These are phyloP conservation scores for Lamellibrachia luymesi DNA, from an alignment of 1,140 invertebrate genomes.

Conservation along the genomic window DNA sequence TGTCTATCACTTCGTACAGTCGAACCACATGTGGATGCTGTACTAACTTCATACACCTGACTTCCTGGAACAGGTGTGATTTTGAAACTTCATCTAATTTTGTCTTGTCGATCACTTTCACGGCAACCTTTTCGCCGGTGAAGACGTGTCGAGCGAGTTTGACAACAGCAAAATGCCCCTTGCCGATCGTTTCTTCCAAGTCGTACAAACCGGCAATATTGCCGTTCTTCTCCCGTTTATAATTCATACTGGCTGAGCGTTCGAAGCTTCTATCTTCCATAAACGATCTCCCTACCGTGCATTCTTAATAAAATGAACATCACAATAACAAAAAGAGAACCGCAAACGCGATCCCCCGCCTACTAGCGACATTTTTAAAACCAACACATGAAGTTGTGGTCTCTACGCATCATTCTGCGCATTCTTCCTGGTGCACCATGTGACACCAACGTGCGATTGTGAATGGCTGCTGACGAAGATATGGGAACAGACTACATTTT, in stretches of 20 bases:
- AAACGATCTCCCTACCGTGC: not conserved
- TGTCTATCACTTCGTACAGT: slow-evolving; percentile 98
- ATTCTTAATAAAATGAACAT: not conserved
- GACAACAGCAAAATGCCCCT: slow-evolving; percentile 97
- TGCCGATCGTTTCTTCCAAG: slow-evolving; percentile 79
- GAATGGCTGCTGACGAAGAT: not conserved
- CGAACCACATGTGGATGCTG: slow-evolving; percentile 98
- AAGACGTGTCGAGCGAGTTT: slow-evolving; percentile 98
- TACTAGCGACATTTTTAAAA: not conserved
- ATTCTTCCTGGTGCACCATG: slow-evolving; percentile 3
- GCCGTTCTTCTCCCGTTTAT: slow-evolving; percentile 34
- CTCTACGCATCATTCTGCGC: not conserved
- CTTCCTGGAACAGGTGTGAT: slow-evolving; percentile 92
- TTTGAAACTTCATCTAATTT: slow-evolving; percentile 95
- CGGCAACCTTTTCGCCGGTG: slow-evolving; percentile 94
- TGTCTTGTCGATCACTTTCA: slow-evolving; percentile 92
- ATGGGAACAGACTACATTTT: not conserved
- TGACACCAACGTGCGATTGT: not conserved
- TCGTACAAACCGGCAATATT: slow-evolving; percentile 97
- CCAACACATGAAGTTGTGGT: slow-evolving; percentile 4
- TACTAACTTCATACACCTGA: slow-evolving; percentile 97
- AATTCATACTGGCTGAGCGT: not conserved
- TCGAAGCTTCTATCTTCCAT: not conserved
- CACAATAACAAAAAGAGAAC: slow-evolving; percentile 1
- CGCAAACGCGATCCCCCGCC: not conserved